Evolutionary conservation across 2,888 invertebrate genomes (phyloP), one percentile per base, ranked within the genome.

Genomic region (Tachina grossa): DNA sequence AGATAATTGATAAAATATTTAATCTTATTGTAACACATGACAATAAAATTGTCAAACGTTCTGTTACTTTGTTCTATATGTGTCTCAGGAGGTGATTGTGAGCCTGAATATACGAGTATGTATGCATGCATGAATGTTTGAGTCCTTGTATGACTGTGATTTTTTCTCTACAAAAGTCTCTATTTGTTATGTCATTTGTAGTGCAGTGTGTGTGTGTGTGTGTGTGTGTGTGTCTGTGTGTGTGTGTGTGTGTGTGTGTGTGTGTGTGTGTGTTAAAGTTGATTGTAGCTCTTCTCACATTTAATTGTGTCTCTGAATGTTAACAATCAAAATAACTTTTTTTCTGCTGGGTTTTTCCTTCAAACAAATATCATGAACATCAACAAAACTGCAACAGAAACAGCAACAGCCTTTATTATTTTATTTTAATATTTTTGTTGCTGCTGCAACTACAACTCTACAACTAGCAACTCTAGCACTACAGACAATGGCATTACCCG

Each of bases 31-130:
- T 90, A 89, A 89, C 89, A 90, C 89, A 84, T 89, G 90, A 88
- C 90, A 91, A 91, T 91, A 90, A 90, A 91, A 90, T 89, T 91
- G 89, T 89, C 89, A 90, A 19, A 89, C 88, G 88, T 89, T 89
- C 87, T 69, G 68, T 53, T 65, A 72, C 49, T 80, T 65, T 69
- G 31, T 49, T 72, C 47, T 65, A 47, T 63, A 16, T 71, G 71
- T 55, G 72, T 69, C 69, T 78, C 22, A 43, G 41, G 57, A 72
- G 49, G 49, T 61, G 53, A 8, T 39, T 41, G n/a, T 69, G n/a
- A 51, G 41, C 16, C 47, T 41, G 43, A 13, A 22, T 57, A 11
- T n/a, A 19, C 9, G n/a, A 13, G 13, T 19, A 31, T 22, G n/a
- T 10, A 9, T 47, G 31, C 10, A 9, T 31, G 14, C n/a, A 16